Percentiles rank a stretch among this genome's conserved stretches.
Conservation (phyloP, 2,113 vertebrate species). For the Phylloscopus trochilus region DNA sequence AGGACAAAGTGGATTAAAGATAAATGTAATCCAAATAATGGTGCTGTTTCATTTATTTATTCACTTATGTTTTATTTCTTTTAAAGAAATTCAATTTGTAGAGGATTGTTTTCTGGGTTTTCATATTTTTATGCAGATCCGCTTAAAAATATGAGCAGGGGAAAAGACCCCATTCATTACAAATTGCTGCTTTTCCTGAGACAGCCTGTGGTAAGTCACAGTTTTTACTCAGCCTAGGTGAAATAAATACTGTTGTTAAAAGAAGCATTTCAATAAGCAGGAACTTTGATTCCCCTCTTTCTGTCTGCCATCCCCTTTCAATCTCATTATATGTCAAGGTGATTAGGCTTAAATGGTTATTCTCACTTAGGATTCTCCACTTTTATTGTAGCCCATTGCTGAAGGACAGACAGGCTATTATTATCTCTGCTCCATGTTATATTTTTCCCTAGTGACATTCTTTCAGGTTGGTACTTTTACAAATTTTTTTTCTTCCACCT, state of each 20-base stretch:
- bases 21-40: conserved; percentile 51
- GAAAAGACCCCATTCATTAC: not conserved
- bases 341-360: not conserved
- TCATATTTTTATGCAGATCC: conserved; percentile 8
- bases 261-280: not conserved
- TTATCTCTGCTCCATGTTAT: not conserved
- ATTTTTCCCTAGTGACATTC: conserved; percentile 33
- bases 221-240: not conserved
- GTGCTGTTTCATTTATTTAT: conserved; percentile 38
- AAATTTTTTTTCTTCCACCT: not conserved
- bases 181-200: conserved; percentile 23
- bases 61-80: conserved; percentile 42
- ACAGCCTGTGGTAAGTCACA: not conserved
- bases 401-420: conserved; percentile 50
- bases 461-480: conserved; percentile 29
- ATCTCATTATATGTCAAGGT: conserved; percentile 15
- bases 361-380: not conserved
- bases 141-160: not conserved
- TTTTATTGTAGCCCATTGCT: conserved; percentile 25
- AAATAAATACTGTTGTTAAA: conserved; percentile 29
- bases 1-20: conserved; percentile 72
- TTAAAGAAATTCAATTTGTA: conserved; percentile 56
- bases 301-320: not conserved
- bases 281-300: conserved; percentile 19
- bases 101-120: conserved; percentile 26